These are phyloP conservation scores for human DNA, from an alignment of 2,113 vertebrate species.

Conservation along the genomic window DNA sequence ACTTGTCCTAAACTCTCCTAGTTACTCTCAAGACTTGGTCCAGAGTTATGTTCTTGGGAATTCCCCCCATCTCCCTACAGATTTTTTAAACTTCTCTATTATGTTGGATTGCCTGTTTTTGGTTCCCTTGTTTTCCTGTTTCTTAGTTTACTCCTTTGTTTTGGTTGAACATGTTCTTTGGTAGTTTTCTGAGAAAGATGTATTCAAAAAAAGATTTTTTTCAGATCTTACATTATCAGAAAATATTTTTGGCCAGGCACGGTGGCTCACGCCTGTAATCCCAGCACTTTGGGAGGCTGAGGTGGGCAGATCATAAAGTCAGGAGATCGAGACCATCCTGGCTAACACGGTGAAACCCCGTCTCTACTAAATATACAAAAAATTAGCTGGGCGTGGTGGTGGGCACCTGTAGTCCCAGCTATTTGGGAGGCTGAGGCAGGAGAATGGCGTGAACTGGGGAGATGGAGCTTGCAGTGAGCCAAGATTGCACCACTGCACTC, in stretches of 20 bases:
- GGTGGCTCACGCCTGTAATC: no score
- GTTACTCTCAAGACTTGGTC: not conserved
- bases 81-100: not conserved
- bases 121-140: not conserved
- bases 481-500: no score
- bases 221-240: not conserved
- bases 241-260: not conserved
- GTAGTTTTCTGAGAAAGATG: not conserved
- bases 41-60: not conserved
- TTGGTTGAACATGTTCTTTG: not conserved
- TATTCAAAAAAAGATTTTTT: not conserved
- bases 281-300: no score
- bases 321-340: no score
- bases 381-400: no score
- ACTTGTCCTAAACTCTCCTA: not conserved
- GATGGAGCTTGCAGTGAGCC: no score
- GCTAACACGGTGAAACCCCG: no score
- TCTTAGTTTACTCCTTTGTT: not conserved
- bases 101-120: not conserved
- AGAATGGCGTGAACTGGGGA: no score
- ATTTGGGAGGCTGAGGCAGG: no score
- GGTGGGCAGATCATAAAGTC: no score
- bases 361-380: no score
- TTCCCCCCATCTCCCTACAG: not conserved
- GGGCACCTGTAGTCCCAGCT: no score